These are phyloP conservation scores for Laothoe populi DNA, from an alignment of 2,888 invertebrate genomes.

Conservation along the genomic window DNA sequence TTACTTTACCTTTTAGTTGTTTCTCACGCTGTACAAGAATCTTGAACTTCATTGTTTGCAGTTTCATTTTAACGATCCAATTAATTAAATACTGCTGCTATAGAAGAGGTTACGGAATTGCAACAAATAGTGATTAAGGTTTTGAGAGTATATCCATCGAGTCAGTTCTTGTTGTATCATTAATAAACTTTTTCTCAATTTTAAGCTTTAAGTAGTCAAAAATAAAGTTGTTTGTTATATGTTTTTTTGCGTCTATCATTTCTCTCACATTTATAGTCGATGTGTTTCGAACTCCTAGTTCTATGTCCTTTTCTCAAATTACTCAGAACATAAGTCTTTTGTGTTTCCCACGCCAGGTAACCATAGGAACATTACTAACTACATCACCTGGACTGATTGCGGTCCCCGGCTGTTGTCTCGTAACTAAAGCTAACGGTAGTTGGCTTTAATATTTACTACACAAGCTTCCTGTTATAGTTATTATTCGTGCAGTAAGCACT, in stretches of 20 bases:
- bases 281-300: neutral
- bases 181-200: too few relatives aligned
- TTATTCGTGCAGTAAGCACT: neutral
- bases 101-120: neutral
- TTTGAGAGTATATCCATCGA: too few relatives aligned
- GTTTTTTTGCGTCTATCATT: neutral
- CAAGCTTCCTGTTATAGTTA: neutral
- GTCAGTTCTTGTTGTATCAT: too few relatives aligned
- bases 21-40: constrained; percentile 6
- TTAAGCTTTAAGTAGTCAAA: too few relatives aligned
- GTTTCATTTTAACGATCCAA: neutral
- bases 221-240: too few relatives aligned
- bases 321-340: neutral
- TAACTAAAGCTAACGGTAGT: too few relatives aligned
- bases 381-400: constrained; percentile 14
- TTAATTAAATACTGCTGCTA: neutral
- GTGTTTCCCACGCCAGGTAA: constrained; percentile 13
- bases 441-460: constrained; percentile 7
- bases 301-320: neutral
- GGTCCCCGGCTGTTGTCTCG: constrained; percentile 6
- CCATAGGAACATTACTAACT: constrained; percentile 13
- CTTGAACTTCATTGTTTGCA: neutral
- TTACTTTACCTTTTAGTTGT: neutral
- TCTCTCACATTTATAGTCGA: neutral
- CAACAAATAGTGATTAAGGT: neutral